Base-by-base conservation (phyloP, 2,113 vertebrate species). In the Edolisoma coerulescens region DNA sequence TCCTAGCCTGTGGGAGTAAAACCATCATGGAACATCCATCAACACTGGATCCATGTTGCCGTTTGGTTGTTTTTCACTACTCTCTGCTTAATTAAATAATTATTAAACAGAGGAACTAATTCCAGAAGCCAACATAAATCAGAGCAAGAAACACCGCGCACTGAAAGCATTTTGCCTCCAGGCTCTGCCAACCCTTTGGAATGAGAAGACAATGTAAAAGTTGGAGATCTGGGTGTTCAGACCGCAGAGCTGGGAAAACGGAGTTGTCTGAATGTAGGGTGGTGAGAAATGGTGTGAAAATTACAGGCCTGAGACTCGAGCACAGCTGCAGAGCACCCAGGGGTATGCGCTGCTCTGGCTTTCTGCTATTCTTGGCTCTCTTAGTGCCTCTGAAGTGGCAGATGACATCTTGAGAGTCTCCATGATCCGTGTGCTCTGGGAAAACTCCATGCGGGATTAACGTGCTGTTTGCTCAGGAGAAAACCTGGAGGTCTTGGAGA, bases 281-380 rank as follows among this genome's bases (percentile, higher is more conserved):
- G 90, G 92, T 94, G 93, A 96, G 93, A 88, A 95, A 96, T 90
- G 79, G 96, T 96, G 95, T 96, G 95, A 96, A 95, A 96, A 96
- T 96, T 96, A 96, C 93, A 95, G 81, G 82, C 81, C 95, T 96
- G 33, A 27, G 75, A 33, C 24, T 74, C 16, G 26, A 95, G 75
- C 71, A 16, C 95, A 91, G 93, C 95, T 86, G 90, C 70, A 26
- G 82, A 80, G 95, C 92, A 95, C 96, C 95, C 96, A 93, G 84
- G 95, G 90, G 95, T 57, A 93, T 60, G 84, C 1, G 2, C 82
- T 94, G 90, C 90, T 44, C 75, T 56, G 95, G 59, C 42, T 94
- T 68, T 95, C 79, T 96, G 95, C 94, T 96, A 93, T 97, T 97
- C 90, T 97, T 96, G 95, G 95, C 96, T 95, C 86, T 44, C 86